A percentile compares a stretch with the other conserved stretches of the same genome.
These are phyloP conservation scores for Diachasmimorpha longicaudata DNA, from an alignment of 1,140 invertebrate genomes.

Conservation along the genomic window DNA sequence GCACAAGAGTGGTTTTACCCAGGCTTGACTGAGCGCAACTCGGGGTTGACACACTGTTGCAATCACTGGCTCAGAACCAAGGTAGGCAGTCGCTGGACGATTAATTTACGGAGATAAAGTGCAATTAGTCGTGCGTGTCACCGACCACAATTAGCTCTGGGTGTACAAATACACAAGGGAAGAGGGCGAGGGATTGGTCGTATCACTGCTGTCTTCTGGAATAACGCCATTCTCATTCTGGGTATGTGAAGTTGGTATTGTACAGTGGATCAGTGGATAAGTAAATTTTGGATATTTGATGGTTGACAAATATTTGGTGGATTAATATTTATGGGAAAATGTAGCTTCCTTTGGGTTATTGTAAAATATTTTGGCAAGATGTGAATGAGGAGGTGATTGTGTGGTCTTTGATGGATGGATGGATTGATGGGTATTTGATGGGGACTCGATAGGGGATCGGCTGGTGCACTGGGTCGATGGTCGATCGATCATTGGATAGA, in stretches of 20 bases:
- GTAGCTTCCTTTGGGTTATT: too few species aligned
- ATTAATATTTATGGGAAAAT: neutral
- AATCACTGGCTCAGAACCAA: conserved; percentile 43
- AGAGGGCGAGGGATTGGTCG: neutral
- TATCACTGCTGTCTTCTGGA: neutral
- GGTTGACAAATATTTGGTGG: neutral
- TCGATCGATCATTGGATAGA: too few species aligned
- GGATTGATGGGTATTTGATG: too few species aligned
- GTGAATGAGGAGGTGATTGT: too few species aligned
- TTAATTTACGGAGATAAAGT: conserved; percentile 56
- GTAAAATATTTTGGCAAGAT: too few species aligned
- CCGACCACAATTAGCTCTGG: conserved; percentile 46
- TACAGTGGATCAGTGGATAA: neutral
- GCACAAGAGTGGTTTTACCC: conserved; percentile 36
- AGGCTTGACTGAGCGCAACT: conserved; percentile 21
- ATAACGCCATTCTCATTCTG: neutral
- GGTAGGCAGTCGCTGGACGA: conserved; percentile 34
- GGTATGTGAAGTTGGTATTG: neutral
- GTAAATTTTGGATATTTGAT: neutral
- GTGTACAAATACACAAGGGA: conserved; percentile 15
- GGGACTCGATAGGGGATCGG: too few species aligned
- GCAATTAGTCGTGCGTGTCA: conserved; percentile 50
- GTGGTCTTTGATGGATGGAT: too few species aligned
- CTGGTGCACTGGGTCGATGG: too few species aligned
- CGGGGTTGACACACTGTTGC: conserved; percentile 31